A percentile compares a stretch with the other conserved stretches of the same genome.
phyloP scores from a whole-genome alignment of 2,797 vertebrate species.

The Mormyrops boulengeri region DNA sequence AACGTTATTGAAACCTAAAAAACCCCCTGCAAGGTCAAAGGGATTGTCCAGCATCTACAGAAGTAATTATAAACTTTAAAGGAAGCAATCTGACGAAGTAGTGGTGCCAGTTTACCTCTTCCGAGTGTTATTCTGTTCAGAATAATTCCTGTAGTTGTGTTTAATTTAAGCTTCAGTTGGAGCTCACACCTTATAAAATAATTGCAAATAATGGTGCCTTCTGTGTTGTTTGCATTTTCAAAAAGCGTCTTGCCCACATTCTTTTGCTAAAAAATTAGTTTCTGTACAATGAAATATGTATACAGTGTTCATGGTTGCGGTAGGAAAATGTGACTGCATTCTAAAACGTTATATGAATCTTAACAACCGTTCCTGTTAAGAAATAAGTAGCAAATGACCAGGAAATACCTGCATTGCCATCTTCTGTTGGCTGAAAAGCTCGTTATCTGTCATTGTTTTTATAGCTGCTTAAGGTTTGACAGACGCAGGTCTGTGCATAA shows the following conservation, averaged over 20 bases:
- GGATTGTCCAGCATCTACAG: not conserved
- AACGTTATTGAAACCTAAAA: not conserved
- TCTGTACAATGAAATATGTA: not conserved
- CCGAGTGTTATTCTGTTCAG: not conserved
- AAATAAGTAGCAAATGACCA: conserved; percentile 44
- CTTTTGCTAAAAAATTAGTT: not conserved
- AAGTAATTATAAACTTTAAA: conserved; percentile 7
- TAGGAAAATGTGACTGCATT: conserved; percentile 20
- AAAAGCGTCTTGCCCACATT: not conserved
- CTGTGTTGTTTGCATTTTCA: not conserved
- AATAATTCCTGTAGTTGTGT: not conserved
- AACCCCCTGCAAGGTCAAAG: not conserved
- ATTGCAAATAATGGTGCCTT: not conserved
- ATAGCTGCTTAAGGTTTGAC: conserved; percentile 39
- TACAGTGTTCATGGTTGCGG: not conserved
- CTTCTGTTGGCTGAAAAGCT: conserved; percentile 39
- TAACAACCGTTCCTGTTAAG: conserved; percentile 28
- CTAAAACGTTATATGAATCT: conserved; percentile 13
- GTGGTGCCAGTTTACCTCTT: not conserved
- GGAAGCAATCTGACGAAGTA: not conserved
- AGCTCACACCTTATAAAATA: not conserved
- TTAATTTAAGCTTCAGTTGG: not conserved
- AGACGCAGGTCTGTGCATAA: conserved; percentile 43
- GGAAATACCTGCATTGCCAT: conserved; percentile 40
- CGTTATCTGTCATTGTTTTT: conserved; percentile 33